Evolutionary conservation across 2,113 vertebrate species (phyloP), one percentile per base, ranked within the genome.

Genomic region (Callaeas wilsoni): DNA sequence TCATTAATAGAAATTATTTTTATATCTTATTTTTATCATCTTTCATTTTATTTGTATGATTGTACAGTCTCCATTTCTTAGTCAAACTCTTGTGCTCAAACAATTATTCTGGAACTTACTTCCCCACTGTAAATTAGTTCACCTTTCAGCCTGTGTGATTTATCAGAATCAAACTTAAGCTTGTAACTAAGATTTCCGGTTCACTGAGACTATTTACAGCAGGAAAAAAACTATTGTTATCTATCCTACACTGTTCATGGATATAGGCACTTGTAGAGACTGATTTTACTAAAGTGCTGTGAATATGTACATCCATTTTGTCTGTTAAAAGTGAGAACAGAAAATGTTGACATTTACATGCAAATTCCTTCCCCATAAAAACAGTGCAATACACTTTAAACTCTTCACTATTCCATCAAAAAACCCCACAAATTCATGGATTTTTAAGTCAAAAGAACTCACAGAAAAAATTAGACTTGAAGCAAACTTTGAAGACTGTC

Each of bases 161-260:
- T 57, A 81, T 44, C 18, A 9, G 12, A 67, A n/a, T 5, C 39
- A 68, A 75, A n/a, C 20, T 63, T 74, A 44, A 53, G 5, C 8
- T 67, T 3, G 3, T 55, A 75, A 70, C 8, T 52, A 44, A 67
- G 4, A 44, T 44, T 71, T 42, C 29, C 21, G 44, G 8, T 86
- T 79, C 49, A 44, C 4, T 21, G 11, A 33, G n/a, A 30, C 16
- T 52, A 19, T 64, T 84, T 64, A 77, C 7, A 47, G 8, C 7
- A 4, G 5, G 10, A 5, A 35, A 74, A 50, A n/a, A 41, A 7
- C 0, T 37, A n/a, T 5, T 32, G 4, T 44, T 82, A 10, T 7
- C n/a, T 82, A 17, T 42, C 20, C 27, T 42, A 46, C 30, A 12
- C 10, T 79, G 9, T 29, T 80, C 20, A 59, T 47, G 12, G 53